These are phyloP conservation scores for Drosophila arawakana DNA, from an alignment of 1,140 invertebrate genomes.

Conservation along the genomic window DNA sequence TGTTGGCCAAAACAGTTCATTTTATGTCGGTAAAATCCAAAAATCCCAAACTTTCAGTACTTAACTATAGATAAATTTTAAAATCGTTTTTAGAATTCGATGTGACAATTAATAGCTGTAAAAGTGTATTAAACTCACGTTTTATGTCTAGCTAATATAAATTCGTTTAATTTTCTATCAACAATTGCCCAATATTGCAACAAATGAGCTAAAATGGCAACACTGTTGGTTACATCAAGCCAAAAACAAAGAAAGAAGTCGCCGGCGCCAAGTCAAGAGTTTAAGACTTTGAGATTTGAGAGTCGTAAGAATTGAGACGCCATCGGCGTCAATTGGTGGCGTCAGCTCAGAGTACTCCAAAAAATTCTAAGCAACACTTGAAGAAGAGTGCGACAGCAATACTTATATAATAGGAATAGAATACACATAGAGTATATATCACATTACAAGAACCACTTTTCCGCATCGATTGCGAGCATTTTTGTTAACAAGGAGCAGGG, in stretches of 20 bases:
- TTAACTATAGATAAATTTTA: too few species aligned
- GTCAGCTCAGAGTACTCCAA: slow-evolving; percentile 30
- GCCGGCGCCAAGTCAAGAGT: slow-evolving; percentile 13
- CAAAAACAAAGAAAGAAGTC: slow-evolving; percentile 5
- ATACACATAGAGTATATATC: slow-evolving; percentile 27
- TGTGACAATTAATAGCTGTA: too few species aligned
- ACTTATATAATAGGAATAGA: slow-evolving; percentile 26
- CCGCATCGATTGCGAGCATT: slow-evolving; percentile 29
- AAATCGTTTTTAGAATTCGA: too few species aligned
- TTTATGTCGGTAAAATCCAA: too few species aligned
- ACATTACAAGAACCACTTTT: slow-evolving; percentile 53
- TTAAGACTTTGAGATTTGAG: too few species aligned
- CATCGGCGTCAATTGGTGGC: slow-evolving; percentile 32
- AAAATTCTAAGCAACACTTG: slow-evolving; percentile 39
- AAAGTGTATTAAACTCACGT: too few species aligned
- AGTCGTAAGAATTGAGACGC: slow-evolving; percentile 6
- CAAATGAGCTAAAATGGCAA: too few species aligned
- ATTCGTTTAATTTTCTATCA: too few species aligned
- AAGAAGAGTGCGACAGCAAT: slow-evolving; percentile 5
- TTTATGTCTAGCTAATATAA: too few species aligned
- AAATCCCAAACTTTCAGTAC: too few species aligned
- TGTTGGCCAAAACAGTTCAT: too few species aligned
- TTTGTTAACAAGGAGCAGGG: neutral
- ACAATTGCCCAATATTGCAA: too few species aligned
- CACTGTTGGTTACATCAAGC: slow-evolving; percentile 26